Evolutionary conservation across 2,888 invertebrate species (phyloP), one percentile per base, ranked within the genome.

Genomic region (Ephialtes manifestator): DNA sequence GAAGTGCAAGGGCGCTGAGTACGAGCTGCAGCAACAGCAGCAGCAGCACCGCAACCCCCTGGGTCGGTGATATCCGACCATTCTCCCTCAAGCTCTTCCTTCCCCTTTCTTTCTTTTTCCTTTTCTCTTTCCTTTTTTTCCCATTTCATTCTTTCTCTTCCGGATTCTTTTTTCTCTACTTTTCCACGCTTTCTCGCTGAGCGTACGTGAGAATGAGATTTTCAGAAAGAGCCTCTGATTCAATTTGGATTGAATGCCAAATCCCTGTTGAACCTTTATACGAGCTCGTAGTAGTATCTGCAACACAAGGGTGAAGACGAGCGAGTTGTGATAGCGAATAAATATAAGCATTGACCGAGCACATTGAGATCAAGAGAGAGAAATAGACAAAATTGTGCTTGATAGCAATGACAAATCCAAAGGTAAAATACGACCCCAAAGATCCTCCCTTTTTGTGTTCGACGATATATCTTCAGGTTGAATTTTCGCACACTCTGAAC

Each of bases 241-340:
- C 71, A 13, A 77, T 77, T 72, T 28, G 51, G 78, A 83, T 83
- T 77, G 82, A 77, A 77, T 58, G 48, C 77, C 13, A 39, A 72
- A 72, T 67, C 24, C 39, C 39, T 35, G 28, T 72, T 58, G 67
- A 77, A 67, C 55, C 24, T 60, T 75, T 51, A 60, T 55, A 43
- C 24, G 1, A 72, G 10, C 43, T 11, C 43, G 43, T 46, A 48
- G 51, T n/a, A 67, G 55, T 24, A 20, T 3, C 24, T 11, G 55
- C 46, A 46, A 24, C 15, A 58, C 58, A 24, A 55, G 72, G 15
- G 58, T 35, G 58, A 72, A 58, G 11, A 24, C 55, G 39, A 39
- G 39, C n/a, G 55, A 24, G 35, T 28, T 24, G 53, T 35, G 31
- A 53, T 58, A 43, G 55, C 11, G 24, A 53, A 53, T 24, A n/a